Conservation (phyloP, 2,113 vertebrate species). For the Lethenteron reissneri region DNA sequence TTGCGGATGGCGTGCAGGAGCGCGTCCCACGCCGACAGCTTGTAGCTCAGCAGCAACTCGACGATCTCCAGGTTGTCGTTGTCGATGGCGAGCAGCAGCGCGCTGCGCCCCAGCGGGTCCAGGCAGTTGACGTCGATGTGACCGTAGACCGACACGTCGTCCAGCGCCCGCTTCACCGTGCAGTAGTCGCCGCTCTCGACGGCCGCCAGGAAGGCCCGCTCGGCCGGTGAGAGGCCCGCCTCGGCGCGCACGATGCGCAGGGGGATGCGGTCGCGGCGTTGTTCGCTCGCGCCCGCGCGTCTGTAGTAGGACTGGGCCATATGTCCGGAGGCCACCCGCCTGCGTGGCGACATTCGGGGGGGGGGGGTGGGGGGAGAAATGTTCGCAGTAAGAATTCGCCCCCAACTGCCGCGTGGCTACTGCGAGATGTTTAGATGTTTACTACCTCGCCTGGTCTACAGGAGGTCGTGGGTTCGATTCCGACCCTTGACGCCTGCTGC, state of each 20-base stretch:
- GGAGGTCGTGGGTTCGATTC: too few species aligned
- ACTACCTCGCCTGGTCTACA: too few species aligned
- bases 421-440: too few species aligned
- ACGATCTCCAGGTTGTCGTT: conserved; percentile 96
- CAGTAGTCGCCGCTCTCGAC: conserved; percentile 96
- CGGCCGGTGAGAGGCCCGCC: conserved; percentile 62
- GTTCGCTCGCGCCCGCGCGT: neutral
- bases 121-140: conserved; percentile 97
- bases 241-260: conserved; percentile 83
- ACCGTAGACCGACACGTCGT: conserved; percentile 89
- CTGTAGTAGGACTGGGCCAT: conserved; percentile 6
- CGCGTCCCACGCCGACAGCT: conserved; percentile 64
- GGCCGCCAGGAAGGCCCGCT: conserved; percentile 71
- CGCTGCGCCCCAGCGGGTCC: conserved; percentile 81
- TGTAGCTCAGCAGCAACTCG: conserved; percentile 72
- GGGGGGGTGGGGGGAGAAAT: too few species aligned
- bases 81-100: conserved; percentile 90
- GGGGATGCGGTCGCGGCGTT: conserved; percentile 58
- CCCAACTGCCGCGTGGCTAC: too few species aligned
- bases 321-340: neutral
- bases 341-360: too few species aligned
- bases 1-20: conserved; percentile 86
- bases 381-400: too few species aligned
- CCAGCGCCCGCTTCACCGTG: conserved; percentile 62
- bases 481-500: too few species aligned